Base-by-base conservation (phyloP, 2,797 vertebrate species). In the Rhinophrynus dorsalis region DNA sequence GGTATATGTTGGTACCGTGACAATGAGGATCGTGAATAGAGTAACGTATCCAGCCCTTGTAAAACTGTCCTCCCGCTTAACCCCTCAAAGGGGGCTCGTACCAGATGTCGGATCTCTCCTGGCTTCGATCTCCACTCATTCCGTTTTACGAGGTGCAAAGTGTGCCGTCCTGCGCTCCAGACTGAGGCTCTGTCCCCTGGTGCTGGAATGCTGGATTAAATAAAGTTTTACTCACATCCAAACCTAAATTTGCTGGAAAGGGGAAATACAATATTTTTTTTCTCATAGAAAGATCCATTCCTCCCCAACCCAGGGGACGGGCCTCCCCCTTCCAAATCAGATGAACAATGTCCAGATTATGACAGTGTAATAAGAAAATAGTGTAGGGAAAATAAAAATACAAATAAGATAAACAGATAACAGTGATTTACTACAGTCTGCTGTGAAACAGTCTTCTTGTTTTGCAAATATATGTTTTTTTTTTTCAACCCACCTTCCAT, bases 71-170 rank as follows among this genome's bases (percentile, higher is more conserved):
- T 51, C 9, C 59, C 21, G 20, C 10, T 27, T 38, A 38, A 57
- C 65, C 54, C 54, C 15, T n/a, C 65, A n/a, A 67, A 40, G 3
- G 63, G 15, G 38, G 52, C 64, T 29, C 32, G 42, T 23, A 42
- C 38, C 30, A 67, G 42, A 57, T 57, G 64, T 45, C 64, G 56
- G 52, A 12, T 33, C n/a, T 44, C 38, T 52, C 29, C 57, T 68
- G 67, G 67, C 47, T 42, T 51, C 8, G 5, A 3, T 24, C 35
- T 35, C 32, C 32, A 10, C 13, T 2, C 13, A 35, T 35, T 60
- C 29, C 30, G 15, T 45, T 70, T 69, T 62, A 70, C 10, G 67
- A 62, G 67, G 67, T 70, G 67, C 29, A 50, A 62, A 55, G 50
- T 21, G 58, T 62, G 67, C 58, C 38, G 58, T 70, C 67, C 56